A percentile compares a stretch with the other conserved stretches of the same genome.
Conservation (phyloP, 2,888 invertebrate genomes). For the Trichacis sp. region DNA sequence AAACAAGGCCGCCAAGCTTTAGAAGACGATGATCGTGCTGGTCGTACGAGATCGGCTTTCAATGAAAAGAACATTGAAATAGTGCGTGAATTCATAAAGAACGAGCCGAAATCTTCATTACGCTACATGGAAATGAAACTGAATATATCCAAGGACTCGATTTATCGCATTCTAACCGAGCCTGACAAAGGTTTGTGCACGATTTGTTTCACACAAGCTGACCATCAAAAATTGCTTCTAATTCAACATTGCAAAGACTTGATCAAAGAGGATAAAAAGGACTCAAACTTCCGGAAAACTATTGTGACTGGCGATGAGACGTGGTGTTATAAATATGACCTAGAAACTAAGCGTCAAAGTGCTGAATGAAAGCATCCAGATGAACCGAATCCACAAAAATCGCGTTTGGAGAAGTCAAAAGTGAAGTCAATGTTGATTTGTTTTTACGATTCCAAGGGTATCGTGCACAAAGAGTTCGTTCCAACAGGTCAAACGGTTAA, state of each 20-base stretch:
- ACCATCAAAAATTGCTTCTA: no score
- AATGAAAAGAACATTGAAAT: background rate
- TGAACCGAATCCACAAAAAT: background rate
- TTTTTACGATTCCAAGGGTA: background rate
- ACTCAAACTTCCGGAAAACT: background rate
- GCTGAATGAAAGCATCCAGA: conserved; percentile 4
- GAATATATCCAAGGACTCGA: no score
- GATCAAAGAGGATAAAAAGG: background rate
- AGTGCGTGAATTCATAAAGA: background rate
- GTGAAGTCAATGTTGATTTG: background rate
- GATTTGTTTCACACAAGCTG: no score
- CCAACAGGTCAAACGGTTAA: background rate
- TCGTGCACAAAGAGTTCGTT: background rate
- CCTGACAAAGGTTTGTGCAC: no score
- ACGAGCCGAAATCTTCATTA: background rate
- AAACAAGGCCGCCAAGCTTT: background rate
- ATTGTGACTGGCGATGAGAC: conserved; percentile 6
- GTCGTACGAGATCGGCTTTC: background rate
- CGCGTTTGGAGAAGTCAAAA: background rate
- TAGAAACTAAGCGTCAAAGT: background rate
- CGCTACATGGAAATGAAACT: no score
- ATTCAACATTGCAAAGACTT: background rate
- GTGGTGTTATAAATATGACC: conserved; percentile 1
- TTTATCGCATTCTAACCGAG: background rate
- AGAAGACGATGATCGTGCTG: no score